Evolutionary conservation across 2,113 vertebrate genomes (phyloP), one percentile per base, ranked within the genome.

Genomic region (Microcebus lehilahytsara): DNA sequence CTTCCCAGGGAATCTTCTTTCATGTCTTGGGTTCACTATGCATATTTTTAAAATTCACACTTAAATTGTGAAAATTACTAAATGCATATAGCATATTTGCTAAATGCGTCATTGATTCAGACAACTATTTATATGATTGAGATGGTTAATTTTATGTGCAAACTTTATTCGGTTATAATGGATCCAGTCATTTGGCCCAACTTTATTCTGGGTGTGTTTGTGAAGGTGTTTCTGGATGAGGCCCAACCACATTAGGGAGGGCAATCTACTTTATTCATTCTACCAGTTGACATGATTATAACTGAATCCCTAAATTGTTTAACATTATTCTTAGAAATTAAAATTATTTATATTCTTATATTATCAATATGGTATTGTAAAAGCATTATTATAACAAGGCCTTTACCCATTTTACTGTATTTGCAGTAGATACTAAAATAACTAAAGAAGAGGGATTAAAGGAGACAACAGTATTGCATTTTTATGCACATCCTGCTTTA

Each of bases 401-500:
- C 20, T 85, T 95, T 78, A n/a, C 6, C 4, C 91, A 56, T 62
- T 92, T 85, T 80, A 69, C 40, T 91, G 27, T 20, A 49, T 71
- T 89, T 58, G 92, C 3, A 64, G 66, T 77, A 93, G 34, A 93
- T 91, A 64, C 37, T 98, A 97, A 95, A n/a, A 75, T 53, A 93
- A 90, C 95, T 90, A 69, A 89, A 93, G 79, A 79, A 79, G 89
- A 46, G 22, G 2, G 2, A 62, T 88, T 96, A 97, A 94, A 95
- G 46, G 75, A 96, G 95, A 96, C 46, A 93, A 89, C 34, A 96
- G 2, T 92, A 95, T 97, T 95, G 40, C 30, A 80, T 89, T 95
- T 95, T 96, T 94, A 53, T 96, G 64, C 34, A 89, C 71, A 98
- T 98, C 97, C 97, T 98, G 96, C 87, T 96, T 89, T 95, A 95